Evolutionary conservation across 2,797 vertebrate genomes (phyloP), one percentile per base, ranked within the genome.

Genomic region (Arrhamphus sclerolepis): DNA sequence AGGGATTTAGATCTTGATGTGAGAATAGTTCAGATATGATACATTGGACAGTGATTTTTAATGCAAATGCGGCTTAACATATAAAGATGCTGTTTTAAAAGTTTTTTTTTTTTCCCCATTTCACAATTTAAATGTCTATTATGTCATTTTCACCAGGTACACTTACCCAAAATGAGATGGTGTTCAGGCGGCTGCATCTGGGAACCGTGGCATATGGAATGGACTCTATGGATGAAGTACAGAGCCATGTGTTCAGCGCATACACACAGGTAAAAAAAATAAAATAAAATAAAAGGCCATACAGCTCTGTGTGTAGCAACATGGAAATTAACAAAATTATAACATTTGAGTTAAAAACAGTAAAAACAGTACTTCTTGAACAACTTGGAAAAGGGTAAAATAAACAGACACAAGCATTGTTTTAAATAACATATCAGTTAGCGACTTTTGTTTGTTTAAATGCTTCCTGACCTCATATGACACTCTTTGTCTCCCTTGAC

Each of bases 191-290:
- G 0, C 95, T 99, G 17, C 98, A 99, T 50, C 94, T 99, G 46
- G 98, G 98, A 6, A 99, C 98, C 0, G 97, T 99, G 64, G 96
- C 97, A 0, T 99, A 98, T 0, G 97, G 97, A 19, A 94, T 98
- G 76, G 98, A 99, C 88, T 98, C 98, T 0, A 99, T 99, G 97
- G 98, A 99, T 14, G 98, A 99, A 89, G 97, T 99, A 1, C 97
- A 98, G 82, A 98, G 98, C 82, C 97, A 98, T 48, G 95, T 99
- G 43, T 99, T 99, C 83, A 99, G 96, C 10, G 92, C 97, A 40
- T 99, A 99, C 79, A 98, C 96, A 0, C 98, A 98, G 96, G 98
- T 99, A 73, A 53, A 28, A 34, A 56, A 6, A 17, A 28, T 0
- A 0, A 7, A 29, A 13, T 4, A 28, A 4, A 4, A 4, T 28